These are phyloP conservation scores for Psephotus haematonotus DNA, from an alignment of 2,113 vertebrate species.

Conservation along the genomic window DNA sequence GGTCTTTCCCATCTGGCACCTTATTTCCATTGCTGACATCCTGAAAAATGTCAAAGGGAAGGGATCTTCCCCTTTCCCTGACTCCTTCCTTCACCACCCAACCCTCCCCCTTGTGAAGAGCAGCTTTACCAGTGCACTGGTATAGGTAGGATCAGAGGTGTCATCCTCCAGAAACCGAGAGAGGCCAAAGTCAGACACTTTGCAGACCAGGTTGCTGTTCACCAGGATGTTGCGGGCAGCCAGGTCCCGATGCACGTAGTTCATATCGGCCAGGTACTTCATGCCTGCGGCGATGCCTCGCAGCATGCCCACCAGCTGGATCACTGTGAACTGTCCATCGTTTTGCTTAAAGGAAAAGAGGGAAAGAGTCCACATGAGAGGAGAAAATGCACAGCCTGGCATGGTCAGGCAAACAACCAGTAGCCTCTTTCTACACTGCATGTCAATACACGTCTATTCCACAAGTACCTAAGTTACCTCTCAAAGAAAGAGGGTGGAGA, in stretches of 20 bases:
- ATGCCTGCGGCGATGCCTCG: slow-evolving; percentile 93
- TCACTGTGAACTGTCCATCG: slow-evolving; percentile 94
- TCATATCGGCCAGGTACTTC: slow-evolving; percentile 97
- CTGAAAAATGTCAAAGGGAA: background rate
- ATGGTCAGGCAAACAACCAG: background rate
- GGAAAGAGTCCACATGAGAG: background rate
- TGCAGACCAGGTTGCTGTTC: slow-evolving; percentile 97
- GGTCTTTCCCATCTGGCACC: background rate
- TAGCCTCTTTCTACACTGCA: background rate
- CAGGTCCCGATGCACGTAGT: slow-evolving; percentile 94
- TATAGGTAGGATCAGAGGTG: slow-evolving; percentile 96
- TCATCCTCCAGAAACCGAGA: slow-evolving; percentile 96
- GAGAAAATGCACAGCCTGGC: background rate
- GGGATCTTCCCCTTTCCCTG: background rate
- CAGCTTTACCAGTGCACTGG: slow-evolving; percentile 88
- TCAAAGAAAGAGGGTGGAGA: background rate
- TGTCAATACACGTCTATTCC: background rate
- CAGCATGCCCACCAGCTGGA: slow-evolving; percentile 96
- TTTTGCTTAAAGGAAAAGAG: slow-evolving; percentile 84
- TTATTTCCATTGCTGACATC: background rate
- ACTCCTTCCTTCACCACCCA: background rate
- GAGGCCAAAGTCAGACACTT: slow-evolving; percentile 94
- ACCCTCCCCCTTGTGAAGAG: background rate
- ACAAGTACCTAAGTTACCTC: fast-evolving
- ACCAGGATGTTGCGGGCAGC: slow-evolving; percentile 95